Evolutionary conservation across 2,113 vertebrate species (phyloP).

Genomic region (Clarias macrocephalus): DNA sequence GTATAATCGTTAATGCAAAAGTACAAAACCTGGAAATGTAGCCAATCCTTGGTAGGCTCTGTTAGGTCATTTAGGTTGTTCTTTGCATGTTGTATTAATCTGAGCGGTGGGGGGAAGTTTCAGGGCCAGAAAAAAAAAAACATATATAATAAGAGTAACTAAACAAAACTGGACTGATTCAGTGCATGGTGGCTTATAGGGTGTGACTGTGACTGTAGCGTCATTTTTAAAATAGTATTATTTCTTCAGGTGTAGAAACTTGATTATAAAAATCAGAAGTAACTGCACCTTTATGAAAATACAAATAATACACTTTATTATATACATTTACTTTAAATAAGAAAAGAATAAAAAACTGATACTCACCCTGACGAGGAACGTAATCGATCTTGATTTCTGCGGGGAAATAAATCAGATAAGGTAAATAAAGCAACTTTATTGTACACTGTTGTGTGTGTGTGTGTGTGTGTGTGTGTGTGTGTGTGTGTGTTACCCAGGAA

Average conservation of each 20-base stretch:
- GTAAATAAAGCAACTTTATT: neutral
- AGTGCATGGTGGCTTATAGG: neutral
- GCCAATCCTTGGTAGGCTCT: neutral
- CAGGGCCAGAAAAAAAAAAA: neutral
- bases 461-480: conserved; percentile 10
- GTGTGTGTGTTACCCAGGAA: conserved; percentile 78
- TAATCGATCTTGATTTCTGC: conserved; percentile 91
- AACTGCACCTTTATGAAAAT: neutral
- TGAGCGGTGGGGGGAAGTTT: neutral
- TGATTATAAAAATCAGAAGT: neutral
- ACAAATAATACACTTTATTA: neutral
- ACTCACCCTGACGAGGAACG: conserved; percentile 84
- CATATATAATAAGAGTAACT: too few species aligned
- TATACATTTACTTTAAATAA: neutral
- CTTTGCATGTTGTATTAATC: neutral
- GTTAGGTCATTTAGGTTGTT: neutral
- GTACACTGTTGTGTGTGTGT: neutral
- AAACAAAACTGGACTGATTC: neutral
- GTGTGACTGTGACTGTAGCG: neutral
- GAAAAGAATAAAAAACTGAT: neutral
- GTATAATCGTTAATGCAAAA: neutral
- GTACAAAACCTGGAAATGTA: neutral
- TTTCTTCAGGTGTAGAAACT: neutral
- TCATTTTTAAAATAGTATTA: neutral
- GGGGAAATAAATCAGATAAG: conserved; percentile 33